phyloP scores from a whole-genome alignment of 2,113 vertebrate species.

The Epinephelus cyanopodus region DNA sequence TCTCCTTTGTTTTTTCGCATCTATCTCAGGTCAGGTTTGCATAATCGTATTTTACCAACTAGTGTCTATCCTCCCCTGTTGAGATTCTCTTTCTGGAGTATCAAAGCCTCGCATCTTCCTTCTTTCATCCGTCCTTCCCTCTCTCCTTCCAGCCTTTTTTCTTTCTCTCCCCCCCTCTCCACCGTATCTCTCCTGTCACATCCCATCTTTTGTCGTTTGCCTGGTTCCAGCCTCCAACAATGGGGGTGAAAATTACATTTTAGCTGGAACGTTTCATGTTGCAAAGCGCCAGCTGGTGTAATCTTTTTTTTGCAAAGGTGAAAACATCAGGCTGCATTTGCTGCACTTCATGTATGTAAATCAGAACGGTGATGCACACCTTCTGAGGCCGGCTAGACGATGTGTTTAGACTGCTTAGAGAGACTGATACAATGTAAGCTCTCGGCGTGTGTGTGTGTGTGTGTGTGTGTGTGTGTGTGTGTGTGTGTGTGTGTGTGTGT shows the following conservation, averaged over 20 bases:
- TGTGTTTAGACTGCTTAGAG: constrained; percentile 77
- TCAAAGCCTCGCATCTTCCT: constrained; percentile 61
- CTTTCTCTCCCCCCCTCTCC: constrained; percentile 45
- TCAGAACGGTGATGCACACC: constrained; percentile 77
- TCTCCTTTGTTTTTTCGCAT: constrained; percentile 19
- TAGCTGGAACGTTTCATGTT: constrained; percentile 77
- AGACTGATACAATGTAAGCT: constrained; percentile 73
- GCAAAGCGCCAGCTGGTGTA: constrained; percentile 77
- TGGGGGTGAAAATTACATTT: constrained; percentile 83
- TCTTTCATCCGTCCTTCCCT: constrained; percentile 60
- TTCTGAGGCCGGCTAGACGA: constrained; percentile 68
- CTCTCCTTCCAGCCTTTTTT: constrained; percentile 54
- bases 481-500: constrained; percentile 45
- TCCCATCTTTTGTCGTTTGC: constrained; percentile 76
- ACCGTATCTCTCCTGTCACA: constrained; percentile 69
- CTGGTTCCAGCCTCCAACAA: constrained; percentile 78
- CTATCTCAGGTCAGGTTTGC: constrained; percentile 54
- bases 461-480: constrained; percentile 50
- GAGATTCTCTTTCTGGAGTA: constrained; percentile 46
- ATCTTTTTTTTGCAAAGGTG: constrained; percentile 79
- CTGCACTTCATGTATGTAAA: constrained; percentile 85
- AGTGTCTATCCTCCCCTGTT: constrained; percentile 27
- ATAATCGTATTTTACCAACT: constrained; percentile 60
- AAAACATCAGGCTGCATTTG: constrained; percentile 81
- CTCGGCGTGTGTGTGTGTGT: constrained; percentile 33